Conservation (phyloP, 2,797 vertebrate species). For the Myotis vivesi region DNA sequence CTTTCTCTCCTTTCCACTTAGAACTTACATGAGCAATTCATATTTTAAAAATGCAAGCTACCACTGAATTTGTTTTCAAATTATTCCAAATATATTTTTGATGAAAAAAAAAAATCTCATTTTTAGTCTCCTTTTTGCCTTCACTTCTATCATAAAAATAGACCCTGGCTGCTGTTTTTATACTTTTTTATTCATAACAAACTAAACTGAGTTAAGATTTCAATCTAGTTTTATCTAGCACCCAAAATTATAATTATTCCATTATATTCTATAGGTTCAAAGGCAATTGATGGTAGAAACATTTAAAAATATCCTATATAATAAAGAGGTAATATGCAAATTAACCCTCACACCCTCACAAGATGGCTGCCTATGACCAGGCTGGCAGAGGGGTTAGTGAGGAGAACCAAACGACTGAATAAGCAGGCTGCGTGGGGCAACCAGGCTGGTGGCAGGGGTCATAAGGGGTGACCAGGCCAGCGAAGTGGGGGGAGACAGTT, state of each 20-base stretch:
- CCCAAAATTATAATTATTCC: background rate
- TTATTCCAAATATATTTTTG: background rate
- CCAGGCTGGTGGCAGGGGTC: too few relatives aligned
- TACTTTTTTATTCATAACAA: background rate
- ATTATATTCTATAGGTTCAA: background rate
- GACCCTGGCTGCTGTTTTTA: background rate
- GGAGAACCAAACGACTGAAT: too few relatives aligned
- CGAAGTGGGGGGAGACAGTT: too few relatives aligned
- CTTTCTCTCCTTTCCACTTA: background rate
- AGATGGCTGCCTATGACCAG: too few relatives aligned
- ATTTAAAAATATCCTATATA: background rate
- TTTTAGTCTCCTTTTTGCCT: background rate
- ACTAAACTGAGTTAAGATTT: constrained; percentile 5
- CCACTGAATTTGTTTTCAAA: background rate
- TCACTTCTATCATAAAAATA: background rate
- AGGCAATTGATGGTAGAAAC: background rate
- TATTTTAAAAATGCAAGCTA: background rate
- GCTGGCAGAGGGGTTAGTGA: too few relatives aligned
- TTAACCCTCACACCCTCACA: too few relatives aligned
- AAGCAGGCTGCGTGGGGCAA: too few relatives aligned
- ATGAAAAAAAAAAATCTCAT: background rate
- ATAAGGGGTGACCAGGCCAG: too few relatives aligned
- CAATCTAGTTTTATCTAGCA: background rate
- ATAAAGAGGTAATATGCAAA: too few relatives aligned
- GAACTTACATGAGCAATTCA: background rate